Conservation (phyloP, 2,888 invertebrate species). For the Pollenia griseotomentosa region DNA sequence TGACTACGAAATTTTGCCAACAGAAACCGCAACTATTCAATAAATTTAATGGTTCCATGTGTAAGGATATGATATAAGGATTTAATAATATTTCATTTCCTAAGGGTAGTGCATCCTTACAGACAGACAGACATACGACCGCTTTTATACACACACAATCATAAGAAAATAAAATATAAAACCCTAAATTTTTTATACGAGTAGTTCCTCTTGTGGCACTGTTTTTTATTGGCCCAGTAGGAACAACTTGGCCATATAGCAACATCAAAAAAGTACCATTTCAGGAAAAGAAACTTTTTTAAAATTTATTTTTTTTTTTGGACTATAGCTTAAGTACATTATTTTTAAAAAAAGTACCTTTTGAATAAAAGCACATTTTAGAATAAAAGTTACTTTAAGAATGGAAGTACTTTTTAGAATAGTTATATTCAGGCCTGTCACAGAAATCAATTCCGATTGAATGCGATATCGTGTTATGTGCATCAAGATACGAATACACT, state of each 20-base stretch:
- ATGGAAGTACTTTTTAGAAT: too few relatives aligned
- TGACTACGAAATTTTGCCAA: background rate
- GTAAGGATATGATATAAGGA: constrained; percentile 27
- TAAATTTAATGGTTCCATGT: constrained; percentile 24
- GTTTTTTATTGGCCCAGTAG: background rate
- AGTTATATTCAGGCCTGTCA: too few relatives aligned
- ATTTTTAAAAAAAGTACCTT: background rate
- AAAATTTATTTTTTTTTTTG: too few relatives aligned
- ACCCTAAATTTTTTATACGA: background rate
- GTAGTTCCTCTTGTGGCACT: too few relatives aligned
- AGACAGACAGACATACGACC: background rate
- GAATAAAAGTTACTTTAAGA: background rate
- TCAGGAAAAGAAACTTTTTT: too few relatives aligned
- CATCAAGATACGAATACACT: too few relatives aligned
- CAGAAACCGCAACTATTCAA: constrained; percentile 51
- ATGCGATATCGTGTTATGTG: too few relatives aligned
- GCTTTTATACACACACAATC: background rate
- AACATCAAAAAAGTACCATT: background rate
- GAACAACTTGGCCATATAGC: background rate
- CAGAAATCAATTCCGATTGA: too few relatives aligned
- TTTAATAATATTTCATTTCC: constrained; percentile 54
- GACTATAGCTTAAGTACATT: too few relatives aligned
- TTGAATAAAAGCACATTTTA: background rate
- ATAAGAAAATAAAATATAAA: constrained; percentile 26
- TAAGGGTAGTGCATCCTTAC: constrained; percentile 1